A percentile compares a stretch with the other conserved stretches of the same genome.
Evolutionary conservation across 2,797 vertebrate genomes (phyloP).

Genomic region (Nyctibius grandis): DNA sequence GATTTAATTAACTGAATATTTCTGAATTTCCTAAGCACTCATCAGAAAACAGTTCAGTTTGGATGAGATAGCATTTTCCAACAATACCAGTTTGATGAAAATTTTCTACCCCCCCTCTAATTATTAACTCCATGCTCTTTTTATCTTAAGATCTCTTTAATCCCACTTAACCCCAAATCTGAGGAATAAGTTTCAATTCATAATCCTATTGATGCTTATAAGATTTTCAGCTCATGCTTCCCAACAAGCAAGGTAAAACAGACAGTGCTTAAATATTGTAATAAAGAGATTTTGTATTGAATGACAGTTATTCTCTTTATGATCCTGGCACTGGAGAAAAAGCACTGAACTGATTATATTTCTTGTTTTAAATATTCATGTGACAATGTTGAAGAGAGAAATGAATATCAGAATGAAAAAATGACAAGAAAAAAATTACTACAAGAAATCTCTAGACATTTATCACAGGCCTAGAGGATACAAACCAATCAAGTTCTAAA

Average conservation of each 20-base stretch:
- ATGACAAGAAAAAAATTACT: conserved; percentile 54
- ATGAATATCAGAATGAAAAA: conserved; percentile 64
- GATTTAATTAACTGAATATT: background rate
- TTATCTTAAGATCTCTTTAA: background rate
- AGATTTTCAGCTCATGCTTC: background rate
- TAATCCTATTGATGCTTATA: background rate
- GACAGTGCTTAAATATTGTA: conserved; percentile 49
- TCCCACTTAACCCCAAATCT: background rate
- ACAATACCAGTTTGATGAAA: background rate
- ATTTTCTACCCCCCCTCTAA: background rate
- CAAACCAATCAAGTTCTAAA: conserved; percentile 70
- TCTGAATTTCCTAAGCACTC: background rate
- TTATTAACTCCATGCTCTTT: background rate
- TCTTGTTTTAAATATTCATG: conserved; percentile 72
- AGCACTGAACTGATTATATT: conserved; percentile 61
- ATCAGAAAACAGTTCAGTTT: background rate
- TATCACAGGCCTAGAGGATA: conserved; percentile 67
- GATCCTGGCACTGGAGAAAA: conserved; percentile 52
- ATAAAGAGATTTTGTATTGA: conserved; percentile 54
- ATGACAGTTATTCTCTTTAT: conserved; percentile 54
- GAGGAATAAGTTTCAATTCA: background rate
- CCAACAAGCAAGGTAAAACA: conserved; percentile 22
- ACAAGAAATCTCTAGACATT: conserved; percentile 67
- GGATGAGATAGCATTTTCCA: background rate
- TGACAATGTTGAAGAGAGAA: conserved; percentile 68